Base-by-base conservation (phyloP, 2,888 invertebrate species). In the Apeira syringaria region DNA sequence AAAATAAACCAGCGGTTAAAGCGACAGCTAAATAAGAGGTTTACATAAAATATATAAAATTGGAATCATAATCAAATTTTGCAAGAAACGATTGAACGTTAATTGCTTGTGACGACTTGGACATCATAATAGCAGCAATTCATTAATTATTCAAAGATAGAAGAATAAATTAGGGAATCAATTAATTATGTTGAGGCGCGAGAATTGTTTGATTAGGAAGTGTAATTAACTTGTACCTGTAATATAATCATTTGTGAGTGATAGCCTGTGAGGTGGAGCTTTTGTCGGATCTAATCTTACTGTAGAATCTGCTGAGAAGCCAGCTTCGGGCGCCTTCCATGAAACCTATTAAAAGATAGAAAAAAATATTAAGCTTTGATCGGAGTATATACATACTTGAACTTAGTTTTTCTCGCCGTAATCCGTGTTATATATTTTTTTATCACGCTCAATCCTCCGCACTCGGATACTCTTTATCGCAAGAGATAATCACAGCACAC, bases 201-300 rank as follows among this genome's bases (percentile, higher is more conserved):
- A 30, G 30, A 34, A 26, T 33, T 22, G 25, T 4, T 44, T 29
- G 31, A 50, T 37, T 35, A 46, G 49, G 32, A 20, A 24, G 7
- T 36, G 44, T 46, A 39, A 38, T 38, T 29, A 29, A 38, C 50
- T 18, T 6, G 6, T 18, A 90, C 91, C 91, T 80, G 88, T 90
- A 65, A 85, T 76, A 68, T 80, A 90, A 65, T 89, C 91, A 64
- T 87, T 91, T 59, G 88, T 92, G 59, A 91, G 79, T 1, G 90
- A 90, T 6, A 90, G 73, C 34, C 89, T 77, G 68, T 91, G 90
- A 5, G 83, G 77, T 1, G 83, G 80, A 7, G 81, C 51, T 53
- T 77, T 84, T 1, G 71, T 78, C 6, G 72, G 56, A 48, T 87
- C 86, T 15, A 86, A 63, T 27, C 79, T 68, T 5, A 83, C 79